Evolutionary conservation across 2,888 invertebrate genomes (phyloP).

Genomic region (Sminthurides aquaticus): DNA sequence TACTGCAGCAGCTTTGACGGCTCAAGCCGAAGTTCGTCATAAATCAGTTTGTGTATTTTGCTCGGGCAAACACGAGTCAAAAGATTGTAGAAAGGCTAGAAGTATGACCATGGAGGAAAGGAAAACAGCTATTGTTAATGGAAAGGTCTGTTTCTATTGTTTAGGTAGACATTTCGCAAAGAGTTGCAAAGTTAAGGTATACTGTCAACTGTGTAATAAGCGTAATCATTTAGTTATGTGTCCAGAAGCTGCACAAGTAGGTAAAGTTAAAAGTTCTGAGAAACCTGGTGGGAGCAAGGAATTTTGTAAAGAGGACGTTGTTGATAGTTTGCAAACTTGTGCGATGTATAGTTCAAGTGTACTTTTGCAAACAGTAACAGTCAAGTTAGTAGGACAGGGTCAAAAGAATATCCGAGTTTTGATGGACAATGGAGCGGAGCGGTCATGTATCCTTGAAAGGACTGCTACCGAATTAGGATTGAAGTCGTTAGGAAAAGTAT

Average conservation of each 20-base stretch:
- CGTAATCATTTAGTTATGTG: constrained; percentile 41
- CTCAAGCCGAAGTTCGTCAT: no score
- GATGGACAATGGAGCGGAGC: neutral
- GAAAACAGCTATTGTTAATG: constrained; percentile 22
- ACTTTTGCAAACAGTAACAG: neutral
- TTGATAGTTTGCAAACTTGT: no score
- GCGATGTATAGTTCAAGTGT: neutral
- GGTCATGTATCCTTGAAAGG: neutral
- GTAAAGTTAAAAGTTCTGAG: neutral
- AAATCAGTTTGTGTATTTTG: constrained; percentile 21
- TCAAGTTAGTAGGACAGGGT: neutral
- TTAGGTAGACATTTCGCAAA: constrained; percentile 36
- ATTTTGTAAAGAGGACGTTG: neutral
- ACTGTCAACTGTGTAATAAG: constrained; percentile 38
- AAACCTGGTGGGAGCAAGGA: no score
- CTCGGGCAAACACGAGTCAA: no score
- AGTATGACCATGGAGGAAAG: constrained; percentile 17
- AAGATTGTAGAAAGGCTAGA: constrained; percentile 9
- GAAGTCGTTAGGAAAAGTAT: neutral
- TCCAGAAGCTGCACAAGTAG: constrained; percentile 12
- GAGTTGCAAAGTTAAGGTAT: constrained; percentile 35
- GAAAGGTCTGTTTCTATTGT: constrained; percentile 42
- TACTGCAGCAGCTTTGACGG: neutral
- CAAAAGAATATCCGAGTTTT: neutral
- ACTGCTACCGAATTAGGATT: neutral